phyloP scores from a whole-genome alignment of 2,888 invertebrate genomes.

The Erebia aethiops region DNA sequence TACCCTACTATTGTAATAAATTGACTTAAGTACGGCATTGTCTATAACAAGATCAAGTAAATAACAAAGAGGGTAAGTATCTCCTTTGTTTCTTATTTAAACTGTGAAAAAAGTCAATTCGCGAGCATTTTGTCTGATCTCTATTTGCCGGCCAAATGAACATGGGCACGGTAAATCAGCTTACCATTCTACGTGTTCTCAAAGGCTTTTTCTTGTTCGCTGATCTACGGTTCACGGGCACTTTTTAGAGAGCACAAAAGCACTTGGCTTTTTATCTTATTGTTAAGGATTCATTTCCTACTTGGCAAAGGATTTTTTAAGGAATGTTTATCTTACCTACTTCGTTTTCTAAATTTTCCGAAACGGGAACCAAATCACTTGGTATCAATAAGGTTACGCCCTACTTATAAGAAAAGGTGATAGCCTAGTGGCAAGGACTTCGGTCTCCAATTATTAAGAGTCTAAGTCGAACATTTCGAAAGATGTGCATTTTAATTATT shows the following conservation, averaged over 20 bases:
- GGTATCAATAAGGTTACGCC: neutral
- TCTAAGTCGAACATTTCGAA: no score
- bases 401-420: no score
- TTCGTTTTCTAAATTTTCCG: neutral
- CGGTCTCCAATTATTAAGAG: no score
- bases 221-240: conserved; percentile 6
- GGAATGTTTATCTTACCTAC: no score
- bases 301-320: no score
- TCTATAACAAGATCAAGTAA: no score
- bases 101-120: conserved; percentile 3
- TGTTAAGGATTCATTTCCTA: neutral
- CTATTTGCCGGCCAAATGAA: conserved; percentile 19
- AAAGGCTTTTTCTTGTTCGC: conserved; percentile 18
- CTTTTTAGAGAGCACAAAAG: conserved; percentile 9
- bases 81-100: conserved; percentile 9
- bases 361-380: no score
- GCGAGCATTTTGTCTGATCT: conserved; percentile 12
- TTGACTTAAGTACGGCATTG: no score
- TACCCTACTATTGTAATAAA: no score
- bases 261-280: conserved; percentile 3
- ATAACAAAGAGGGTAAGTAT: neutral
- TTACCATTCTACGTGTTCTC: conserved; percentile 2
- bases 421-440: no score
- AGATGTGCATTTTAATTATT: no score
- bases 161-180: conserved; percentile 20